Conservation (phyloP, 2,113 vertebrate genomes). For the Ranitomeya imitator region DNA sequence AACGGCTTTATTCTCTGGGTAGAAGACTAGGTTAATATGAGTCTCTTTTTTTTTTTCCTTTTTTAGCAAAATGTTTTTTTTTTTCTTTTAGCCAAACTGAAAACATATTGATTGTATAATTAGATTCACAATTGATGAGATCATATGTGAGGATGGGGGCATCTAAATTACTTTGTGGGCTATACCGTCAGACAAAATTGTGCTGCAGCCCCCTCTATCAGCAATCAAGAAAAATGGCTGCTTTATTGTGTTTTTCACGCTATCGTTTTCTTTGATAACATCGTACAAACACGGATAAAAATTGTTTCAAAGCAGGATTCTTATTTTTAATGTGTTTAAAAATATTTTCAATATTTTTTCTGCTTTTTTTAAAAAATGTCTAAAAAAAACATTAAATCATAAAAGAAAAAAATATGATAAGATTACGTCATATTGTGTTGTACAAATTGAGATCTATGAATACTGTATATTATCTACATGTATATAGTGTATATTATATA, state of each 20-base stretch:
- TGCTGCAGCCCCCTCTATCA: conserved; percentile 28
- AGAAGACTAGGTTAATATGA: neutral
- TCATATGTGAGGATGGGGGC: conserved; percentile 12
- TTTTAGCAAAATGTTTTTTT: neutral
- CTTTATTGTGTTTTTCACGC: neutral
- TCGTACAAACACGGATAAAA: neutral
- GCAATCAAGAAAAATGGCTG: neutral
- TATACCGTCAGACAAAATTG: neutral
- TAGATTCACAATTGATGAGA: conserved; percentile 29
- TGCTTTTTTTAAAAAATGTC: neutral
- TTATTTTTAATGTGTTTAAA: neutral
- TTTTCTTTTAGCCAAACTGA: neutral
- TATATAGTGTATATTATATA: neutral
- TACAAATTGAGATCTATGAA: neutral
- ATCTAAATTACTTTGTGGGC: conserved; percentile 2
- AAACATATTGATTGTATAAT: conserved; percentile 29
- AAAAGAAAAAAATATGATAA: neutral
- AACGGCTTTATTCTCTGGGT: neutral
- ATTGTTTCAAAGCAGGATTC: neutral
- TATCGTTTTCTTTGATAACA: neutral
- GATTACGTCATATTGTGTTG: neutral
- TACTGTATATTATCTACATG: neutral
- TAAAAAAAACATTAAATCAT: neutral
- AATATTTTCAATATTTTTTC: neutral
- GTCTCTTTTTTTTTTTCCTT: neutral